Conservation (phyloP, 1,140 invertebrate genomes). For the Arion vulgaris region DNA sequence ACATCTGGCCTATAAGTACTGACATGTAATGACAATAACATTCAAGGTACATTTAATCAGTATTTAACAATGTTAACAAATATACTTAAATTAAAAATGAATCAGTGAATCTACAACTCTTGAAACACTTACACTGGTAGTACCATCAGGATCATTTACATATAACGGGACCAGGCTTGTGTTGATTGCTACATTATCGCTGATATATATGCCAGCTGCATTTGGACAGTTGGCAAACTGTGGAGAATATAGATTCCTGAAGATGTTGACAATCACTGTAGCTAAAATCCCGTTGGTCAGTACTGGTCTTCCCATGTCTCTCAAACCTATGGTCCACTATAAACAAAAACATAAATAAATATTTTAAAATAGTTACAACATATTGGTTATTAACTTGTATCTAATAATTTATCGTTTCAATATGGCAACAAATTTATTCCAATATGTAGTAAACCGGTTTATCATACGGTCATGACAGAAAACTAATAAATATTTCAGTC, state of each 20-base stretch:
- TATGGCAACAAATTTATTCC: too few relatives aligned
- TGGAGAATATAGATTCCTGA: conserved; percentile 41
- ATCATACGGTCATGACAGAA: too few relatives aligned
- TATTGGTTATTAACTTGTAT: too few relatives aligned
- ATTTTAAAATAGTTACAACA: too few relatives aligned
- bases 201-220: background rate
- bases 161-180: background rate
- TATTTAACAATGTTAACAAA: too few relatives aligned
- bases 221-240: conserved; percentile 36
- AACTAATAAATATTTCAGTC: too few relatives aligned
- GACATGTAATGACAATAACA: too few relatives aligned
- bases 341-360: background rate
- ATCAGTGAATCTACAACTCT: too few relatives aligned
- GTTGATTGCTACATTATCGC: conserved; percentile 13
- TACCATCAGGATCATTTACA: background rate
- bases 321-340: conserved; percentile 43
- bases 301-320: conserved; percentile 45
- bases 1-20: too few relatives aligned
- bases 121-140: conserved; percentile 27
- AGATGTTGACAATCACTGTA: conserved; percentile 42
- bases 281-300: conserved; percentile 20
- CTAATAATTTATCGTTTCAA: too few relatives aligned
- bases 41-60: too few relatives aligned
- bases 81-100: too few relatives aligned
- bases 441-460: background rate